Conservation (phyloP, 1,140 invertebrate species). For the Onthophagus taurus region DNA sequence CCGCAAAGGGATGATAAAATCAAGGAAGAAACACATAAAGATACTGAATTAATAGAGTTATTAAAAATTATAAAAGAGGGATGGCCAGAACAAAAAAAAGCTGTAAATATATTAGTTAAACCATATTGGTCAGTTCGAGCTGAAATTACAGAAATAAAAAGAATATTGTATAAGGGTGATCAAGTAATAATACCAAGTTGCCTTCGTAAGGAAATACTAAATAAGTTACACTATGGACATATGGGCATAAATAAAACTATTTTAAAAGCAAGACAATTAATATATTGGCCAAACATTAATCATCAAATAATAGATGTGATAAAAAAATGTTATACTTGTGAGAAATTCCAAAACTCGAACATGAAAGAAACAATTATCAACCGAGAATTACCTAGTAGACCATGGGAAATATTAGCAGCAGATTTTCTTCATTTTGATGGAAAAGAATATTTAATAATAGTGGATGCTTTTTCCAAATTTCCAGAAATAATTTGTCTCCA, state of each 20-base stretch:
- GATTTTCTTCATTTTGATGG: constrained; percentile 32
- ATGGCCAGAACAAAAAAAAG: constrained; percentile 5
- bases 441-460: constrained; percentile 24
- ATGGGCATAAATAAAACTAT: constrained; percentile 12
- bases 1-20: too few relatives aligned
- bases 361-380: too few relatives aligned
- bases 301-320: constrained; percentile 39
- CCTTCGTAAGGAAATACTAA: constrained; percentile 4
- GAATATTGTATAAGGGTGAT: constrained; percentile 7
- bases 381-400: too few relatives aligned
- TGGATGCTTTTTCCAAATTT: constrained; percentile 6
- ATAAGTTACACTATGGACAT: constrained; percentile 8
- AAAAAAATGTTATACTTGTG: constrained; percentile 34
- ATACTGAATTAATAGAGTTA: too few relatives aligned
- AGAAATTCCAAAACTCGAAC: too few relatives aligned
- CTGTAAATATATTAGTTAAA: constrained; percentile 3
- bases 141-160: background rate
- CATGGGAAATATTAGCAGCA: constrained; percentile 29
- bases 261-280: constrained; percentile 1
- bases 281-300: constrained; percentile 25
- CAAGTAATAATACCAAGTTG: constrained; percentile 9
- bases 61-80: too few relatives aligned
- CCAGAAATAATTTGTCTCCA: background rate
- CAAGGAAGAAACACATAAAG: too few relatives aligned
- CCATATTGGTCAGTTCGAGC: constrained; percentile 1